phyloP scores from a whole-genome alignment of 2,888 invertebrate genomes.

The Schizaphis graminum region DNA sequence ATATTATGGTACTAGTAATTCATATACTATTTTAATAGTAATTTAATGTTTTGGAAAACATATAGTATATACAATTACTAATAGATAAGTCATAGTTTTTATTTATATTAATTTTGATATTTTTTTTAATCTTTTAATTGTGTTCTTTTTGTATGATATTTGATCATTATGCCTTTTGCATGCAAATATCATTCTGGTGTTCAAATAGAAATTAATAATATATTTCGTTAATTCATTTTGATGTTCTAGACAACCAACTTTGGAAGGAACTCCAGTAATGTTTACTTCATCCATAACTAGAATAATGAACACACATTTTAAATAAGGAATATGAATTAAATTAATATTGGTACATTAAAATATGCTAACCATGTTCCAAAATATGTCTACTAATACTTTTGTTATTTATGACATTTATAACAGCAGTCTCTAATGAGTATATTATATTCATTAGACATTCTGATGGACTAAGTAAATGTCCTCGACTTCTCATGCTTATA shows the following conservation, averaged over 20 bases:
- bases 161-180: constrained; percentile 19
- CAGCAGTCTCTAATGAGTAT: background rate
- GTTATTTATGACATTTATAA: constrained; percentile 17
- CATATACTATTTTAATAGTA: background rate
- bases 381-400: background rate
- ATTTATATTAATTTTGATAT: constrained; percentile 27
- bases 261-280: background rate
- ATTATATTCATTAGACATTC: background rate
- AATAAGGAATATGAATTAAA: too few relatives aligned
- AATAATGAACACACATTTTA: background rate
- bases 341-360: background rate
- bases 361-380: background rate
- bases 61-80: background rate
- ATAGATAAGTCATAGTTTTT: background rate
- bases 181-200: constrained; percentile 32
- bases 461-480: background rate
- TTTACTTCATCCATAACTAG: constrained; percentile 3
- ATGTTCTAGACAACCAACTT: constrained; percentile 17
- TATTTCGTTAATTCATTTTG: background rate
- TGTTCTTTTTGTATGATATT: constrained; percentile 19
- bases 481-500: background rate
- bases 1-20: background rate
- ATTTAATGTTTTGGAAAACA: background rate
- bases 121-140: background rate
- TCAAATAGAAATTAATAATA: constrained; percentile 18